A percentile compares a stretch with the other conserved stretches of the same genome.
These are phyloP conservation scores for Tinea semifulvella DNA, from an alignment of 2,888 invertebrate species.

Conservation along the genomic window DNA sequence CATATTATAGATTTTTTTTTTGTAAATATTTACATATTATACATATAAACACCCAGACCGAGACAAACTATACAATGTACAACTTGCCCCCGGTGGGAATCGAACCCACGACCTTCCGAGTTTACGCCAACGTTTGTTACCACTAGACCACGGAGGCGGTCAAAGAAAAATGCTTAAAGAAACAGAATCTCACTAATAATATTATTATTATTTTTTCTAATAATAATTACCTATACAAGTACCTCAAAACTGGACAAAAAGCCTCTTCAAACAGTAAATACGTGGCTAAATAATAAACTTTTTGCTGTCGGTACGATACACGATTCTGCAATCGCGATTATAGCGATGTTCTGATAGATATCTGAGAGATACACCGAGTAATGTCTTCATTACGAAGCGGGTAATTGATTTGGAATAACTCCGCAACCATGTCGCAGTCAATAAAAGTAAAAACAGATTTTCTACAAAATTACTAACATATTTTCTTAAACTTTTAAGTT, in stretches of 20 bases:
- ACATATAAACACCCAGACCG: too few species aligned
- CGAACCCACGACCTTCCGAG: too few species aligned
- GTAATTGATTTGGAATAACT: constrained; percentile 16
- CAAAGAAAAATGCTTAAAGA: too few species aligned
- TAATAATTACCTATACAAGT: background rate
- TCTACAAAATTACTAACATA: background rate
- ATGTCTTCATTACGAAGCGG: constrained; percentile 16
- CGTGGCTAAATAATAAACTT: too few species aligned
- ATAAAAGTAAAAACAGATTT: background rate
- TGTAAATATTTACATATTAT: too few species aligned
- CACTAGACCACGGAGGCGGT: too few species aligned
- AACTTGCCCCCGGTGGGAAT: too few species aligned
- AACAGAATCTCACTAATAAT: too few species aligned
- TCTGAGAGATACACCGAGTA: constrained; percentile 9
- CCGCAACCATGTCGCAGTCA: background rate
- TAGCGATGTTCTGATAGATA: constrained; percentile 14
- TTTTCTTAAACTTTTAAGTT: background rate
- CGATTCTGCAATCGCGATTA: constrained; percentile 15
- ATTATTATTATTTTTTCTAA: too few species aligned
- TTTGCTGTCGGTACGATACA: constrained; percentile 7
- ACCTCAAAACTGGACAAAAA: background rate
- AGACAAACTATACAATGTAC: too few species aligned
- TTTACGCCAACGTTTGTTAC: too few species aligned
- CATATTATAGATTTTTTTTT: too few species aligned
- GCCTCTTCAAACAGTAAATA: background rate